These are phyloP conservation scores for Cliona cf. orientalis DNA, from an alignment of 37 sponge, comb jelly and placozoan species.

Conservation along the genomic window DNA sequence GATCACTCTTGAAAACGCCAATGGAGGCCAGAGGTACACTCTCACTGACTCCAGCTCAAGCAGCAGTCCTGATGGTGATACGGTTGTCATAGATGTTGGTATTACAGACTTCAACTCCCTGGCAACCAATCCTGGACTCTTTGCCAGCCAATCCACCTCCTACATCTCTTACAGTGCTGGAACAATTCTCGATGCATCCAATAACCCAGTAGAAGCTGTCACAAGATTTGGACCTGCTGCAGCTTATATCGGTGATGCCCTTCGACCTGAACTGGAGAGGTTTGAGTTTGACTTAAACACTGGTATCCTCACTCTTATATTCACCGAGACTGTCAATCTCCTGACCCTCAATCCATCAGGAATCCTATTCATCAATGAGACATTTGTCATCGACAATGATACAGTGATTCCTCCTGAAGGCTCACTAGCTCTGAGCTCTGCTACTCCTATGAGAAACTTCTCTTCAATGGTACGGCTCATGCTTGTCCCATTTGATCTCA, in stretches of 20 bases:
- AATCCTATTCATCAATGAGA: conserved; percentile 64
- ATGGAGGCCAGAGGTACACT: conserved; percentile 29
- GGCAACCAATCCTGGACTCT: conserved; percentile 49
- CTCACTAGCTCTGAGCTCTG: conserved; percentile 59
- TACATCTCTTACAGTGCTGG: conserved; percentile 39
- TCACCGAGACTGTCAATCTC: conserved; percentile 82
- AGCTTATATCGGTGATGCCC: conserved; percentile 50
- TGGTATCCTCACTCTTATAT: conserved; percentile 61
- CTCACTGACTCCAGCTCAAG: conserved; percentile 56
- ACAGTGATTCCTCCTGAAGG: conserved; percentile 11
- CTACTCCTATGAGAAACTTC: conserved; percentile 60
- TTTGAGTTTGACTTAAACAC: conserved; percentile 70
- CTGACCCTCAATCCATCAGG: conserved; percentile 53
- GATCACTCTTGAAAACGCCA: conserved; percentile 67
- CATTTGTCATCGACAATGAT: neutral
- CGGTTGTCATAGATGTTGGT: conserved; percentile 52
- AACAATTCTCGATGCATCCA: conserved; percentile 64
- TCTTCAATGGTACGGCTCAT: conserved; percentile 35
- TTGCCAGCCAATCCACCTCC: conserved; percentile 33
- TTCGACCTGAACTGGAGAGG: conserved; percentile 49
- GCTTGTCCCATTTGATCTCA: conserved; percentile 62
- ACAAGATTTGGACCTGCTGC: conserved; percentile 32
- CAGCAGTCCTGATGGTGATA: conserved; percentile 50
- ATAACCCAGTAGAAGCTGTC: conserved; percentile 30
- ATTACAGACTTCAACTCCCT: conserved; percentile 70